These are phyloP conservation scores for Drosophila triauraria DNA, from an alignment of 1,140 invertebrate genomes.

Conservation along the genomic window DNA sequence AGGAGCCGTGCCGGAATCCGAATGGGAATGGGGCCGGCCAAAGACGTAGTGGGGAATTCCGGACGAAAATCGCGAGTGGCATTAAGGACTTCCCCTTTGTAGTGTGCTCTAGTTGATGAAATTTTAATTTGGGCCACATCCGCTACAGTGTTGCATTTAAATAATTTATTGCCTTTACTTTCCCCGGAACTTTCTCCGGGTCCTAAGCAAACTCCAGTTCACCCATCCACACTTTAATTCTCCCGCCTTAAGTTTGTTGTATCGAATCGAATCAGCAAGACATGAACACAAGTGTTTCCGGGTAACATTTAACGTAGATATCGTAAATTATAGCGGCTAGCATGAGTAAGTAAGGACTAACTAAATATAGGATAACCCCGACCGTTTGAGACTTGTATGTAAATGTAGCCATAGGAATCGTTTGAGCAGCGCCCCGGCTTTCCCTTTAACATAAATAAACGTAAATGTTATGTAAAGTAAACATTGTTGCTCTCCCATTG, in stretches of 20 bases:
- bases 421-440: slow-evolving; percentile 13
- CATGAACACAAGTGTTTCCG: slow-evolving; percentile 70
- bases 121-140: slow-evolving; percentile 65
- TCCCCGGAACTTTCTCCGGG: slow-evolving; percentile 29
- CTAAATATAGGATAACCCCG: slow-evolving; percentile 37
- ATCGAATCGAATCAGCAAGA: slow-evolving; percentile 29
- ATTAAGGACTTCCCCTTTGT: slow-evolving; percentile 61
- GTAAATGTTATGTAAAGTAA: slow-evolving; percentile 30
- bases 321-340: slow-evolving; percentile 62
- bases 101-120: slow-evolving; percentile 70
- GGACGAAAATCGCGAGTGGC: slow-evolving; percentile 66
- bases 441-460: slow-evolving; percentile 28
- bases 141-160: slow-evolving; percentile 62
- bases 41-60: slow-evolving; percentile 32
- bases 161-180: slow-evolving; percentile 70
- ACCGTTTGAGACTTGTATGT: slow-evolving; percentile 52
- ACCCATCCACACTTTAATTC: slow-evolving; percentile 11
- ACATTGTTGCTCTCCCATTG: slow-evolving; percentile 19
- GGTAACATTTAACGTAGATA: slow-evolving; percentile 68
- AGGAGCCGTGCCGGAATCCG: slow-evolving; percentile 12
- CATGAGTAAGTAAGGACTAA: slow-evolving; percentile 43
- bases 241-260: slow-evolving; percentile 56
- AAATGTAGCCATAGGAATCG: slow-evolving; percentile 38
- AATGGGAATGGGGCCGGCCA: background rate
- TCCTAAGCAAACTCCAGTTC: slow-evolving; percentile 38